Base-by-base conservation (phyloP, 1,140 invertebrate species). In the Pogonomyrmex barbatus region DNA sequence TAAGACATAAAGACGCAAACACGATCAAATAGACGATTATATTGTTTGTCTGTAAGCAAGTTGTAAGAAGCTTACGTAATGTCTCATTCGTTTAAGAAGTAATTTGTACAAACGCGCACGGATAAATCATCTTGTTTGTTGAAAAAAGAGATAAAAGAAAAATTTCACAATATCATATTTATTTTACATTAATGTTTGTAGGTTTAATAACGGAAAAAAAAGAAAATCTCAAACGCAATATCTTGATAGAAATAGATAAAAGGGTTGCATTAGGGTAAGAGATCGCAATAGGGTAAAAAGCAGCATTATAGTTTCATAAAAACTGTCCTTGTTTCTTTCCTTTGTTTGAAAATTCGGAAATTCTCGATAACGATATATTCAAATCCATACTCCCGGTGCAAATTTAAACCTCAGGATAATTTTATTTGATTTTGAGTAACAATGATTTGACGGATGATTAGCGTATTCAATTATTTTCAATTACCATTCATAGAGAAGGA, bases 31-130 rank as follows among this genome's bases (percentile, higher is more conserved):
- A 50, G 58, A 63, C 17, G 68, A 39, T 75, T 73, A 42, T 39
- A 54, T 30, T 58, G 42, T 60, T 52, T 14, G 12, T 42, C 33
- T 12, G 33, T 75, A n/a, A 71, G 39, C 68, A 9, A 62, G 10
- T 42, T 60, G 73, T 54, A 73, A 60, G 56, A 30, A 83, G 68
- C 79, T 83, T 62, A 83, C 39, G 30, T 42, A 60, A 58, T 75
- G 42, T 12, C 24, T 9, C 36, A 33, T 56, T 83, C 42, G 54
- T 45, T 60, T 42, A 54, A 36, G 36, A 83, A 47, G 39, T 56
- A 81, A 17, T 50, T 42, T 36, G n/a, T 56, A 33, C 50, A 24
- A 81, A 70, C 63, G 77, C 47, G 36, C 42, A 24, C 24, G 8
- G 8, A 4, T 42, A 39, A 30, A 56, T 45, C 12, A 12, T 17